Conservation (phyloP, 2,797 vertebrate species). For the Tolypeutes matacus region DNA sequence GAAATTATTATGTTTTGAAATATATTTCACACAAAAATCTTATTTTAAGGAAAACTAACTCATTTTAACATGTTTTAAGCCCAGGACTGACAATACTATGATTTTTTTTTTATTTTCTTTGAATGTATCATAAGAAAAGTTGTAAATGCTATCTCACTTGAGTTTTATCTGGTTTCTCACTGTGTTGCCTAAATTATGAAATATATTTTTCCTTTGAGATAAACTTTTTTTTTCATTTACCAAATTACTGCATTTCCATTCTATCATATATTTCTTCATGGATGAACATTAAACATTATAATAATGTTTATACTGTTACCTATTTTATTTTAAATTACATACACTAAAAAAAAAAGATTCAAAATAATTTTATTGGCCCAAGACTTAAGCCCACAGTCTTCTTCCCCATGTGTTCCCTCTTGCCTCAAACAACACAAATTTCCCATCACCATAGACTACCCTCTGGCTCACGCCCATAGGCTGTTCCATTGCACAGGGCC, state of each 20-base stretch:
- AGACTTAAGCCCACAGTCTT: no score
- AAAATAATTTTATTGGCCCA: no score
- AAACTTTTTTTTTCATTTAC: slow-evolving; percentile 1
- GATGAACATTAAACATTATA: background rate
- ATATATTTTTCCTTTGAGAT: background rate
- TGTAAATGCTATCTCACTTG: background rate
- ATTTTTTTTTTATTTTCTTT: background rate
- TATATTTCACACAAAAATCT: background rate
- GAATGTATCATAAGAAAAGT: background rate
- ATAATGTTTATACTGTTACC: background rate
- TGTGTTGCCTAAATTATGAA: background rate
- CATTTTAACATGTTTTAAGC: slow-evolving; percentile 30
- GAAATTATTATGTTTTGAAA: slow-evolving; percentile 21
- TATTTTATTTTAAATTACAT: background rate
- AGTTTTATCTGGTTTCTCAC: background rate
- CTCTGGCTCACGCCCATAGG: background rate
- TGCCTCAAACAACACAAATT: no score
- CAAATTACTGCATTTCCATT: slow-evolving; percentile 3
- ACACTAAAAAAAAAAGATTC: background rate
- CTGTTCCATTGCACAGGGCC: background rate
- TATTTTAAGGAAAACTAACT: background rate
- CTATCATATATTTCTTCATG: slow-evolving; percentile 6
- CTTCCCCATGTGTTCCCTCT: no score
- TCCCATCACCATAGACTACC: no score
- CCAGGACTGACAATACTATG: background rate